Evolutionary conservation across 2,797 vertebrate genomes (phyloP).

Genomic region (Clarias fuscus): DNA sequence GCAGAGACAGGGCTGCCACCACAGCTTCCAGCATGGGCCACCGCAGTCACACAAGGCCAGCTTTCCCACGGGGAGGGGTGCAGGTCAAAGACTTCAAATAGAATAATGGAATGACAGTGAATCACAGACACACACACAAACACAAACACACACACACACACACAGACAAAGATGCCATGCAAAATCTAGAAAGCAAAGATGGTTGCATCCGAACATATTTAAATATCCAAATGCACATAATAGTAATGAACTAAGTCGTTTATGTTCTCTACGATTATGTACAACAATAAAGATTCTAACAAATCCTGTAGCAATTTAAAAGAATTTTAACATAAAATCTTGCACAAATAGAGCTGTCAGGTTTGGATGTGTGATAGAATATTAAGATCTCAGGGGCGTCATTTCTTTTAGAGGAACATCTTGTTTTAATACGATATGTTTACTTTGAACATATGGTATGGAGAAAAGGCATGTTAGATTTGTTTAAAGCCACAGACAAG

Average conservation of each 20-base stretch:
- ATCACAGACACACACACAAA: neutral
- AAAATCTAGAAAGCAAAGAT: neutral
- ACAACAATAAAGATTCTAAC: neutral
- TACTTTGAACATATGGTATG: neutral
- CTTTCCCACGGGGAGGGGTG: conserved; percentile 78
- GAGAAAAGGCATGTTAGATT: neutral
- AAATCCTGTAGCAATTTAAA: neutral
- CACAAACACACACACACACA: no score
- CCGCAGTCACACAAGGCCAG: conserved; percentile 75
- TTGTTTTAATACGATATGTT: neutral
- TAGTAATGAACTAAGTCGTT: neutral
- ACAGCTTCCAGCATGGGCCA: conserved; percentile 79
- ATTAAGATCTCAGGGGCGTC: neutral
- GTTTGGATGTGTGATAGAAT: neutral
- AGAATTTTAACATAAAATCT: neutral
- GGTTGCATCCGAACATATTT: neutral
- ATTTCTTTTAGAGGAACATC: neutral
- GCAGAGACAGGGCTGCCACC: conserved; percentile 72
- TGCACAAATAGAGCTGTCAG: neutral
- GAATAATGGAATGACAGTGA: neutral
- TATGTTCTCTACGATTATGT: neutral
- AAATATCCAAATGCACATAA: neutral
- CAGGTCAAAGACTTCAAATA: neutral
- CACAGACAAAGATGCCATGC: neutral
- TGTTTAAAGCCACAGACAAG: neutral